phyloP scores from a whole-genome alignment of 2,113 vertebrate species.

The Mellivora capensis region DNA sequence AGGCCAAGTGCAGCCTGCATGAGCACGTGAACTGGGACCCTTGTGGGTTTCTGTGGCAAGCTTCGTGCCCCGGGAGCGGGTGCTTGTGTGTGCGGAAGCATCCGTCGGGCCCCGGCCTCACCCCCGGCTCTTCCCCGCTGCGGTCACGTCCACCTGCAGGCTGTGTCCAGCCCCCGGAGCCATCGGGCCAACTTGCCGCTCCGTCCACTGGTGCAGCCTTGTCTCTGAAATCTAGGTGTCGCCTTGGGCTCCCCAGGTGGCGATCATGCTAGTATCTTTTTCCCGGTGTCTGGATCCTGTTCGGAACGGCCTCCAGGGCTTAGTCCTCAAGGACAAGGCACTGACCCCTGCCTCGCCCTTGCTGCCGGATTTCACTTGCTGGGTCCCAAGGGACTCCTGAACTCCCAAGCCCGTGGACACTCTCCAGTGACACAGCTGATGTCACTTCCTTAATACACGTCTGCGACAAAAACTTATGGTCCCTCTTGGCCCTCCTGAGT shows the following conservation, averaged over 20 bases:
- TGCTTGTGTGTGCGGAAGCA: rapidly evolving
- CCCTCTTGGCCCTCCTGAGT: not conserved
- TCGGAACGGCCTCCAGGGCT: not conserved
- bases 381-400: not conserved
- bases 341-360: not conserved
- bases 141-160: too few species aligned
- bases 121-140: rapidly evolving
- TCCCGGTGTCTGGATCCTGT: not conserved
- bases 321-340: not conserved
- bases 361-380: rapidly evolving
- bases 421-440: not conserved
- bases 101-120: not conserved
- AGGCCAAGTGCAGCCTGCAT: not conserved
- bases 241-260: not conserved
- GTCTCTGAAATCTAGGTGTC: not conserved
- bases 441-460: not conserved
- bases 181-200: not conserved
- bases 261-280: rapidly evolving
- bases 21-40: not conserved
- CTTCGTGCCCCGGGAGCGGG: not conserved
- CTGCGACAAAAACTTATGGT: not conserved
- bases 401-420: not conserved
- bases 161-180: not conserved
- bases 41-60: rapidly evolving
- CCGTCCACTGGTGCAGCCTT: rapidly evolving